A percentile compares a stretch with the other conserved stretches of the same genome.
Evolutionary conservation across 2,888 invertebrate species (phyloP).

Genomic region (Stegana nigrithorax): DNA sequence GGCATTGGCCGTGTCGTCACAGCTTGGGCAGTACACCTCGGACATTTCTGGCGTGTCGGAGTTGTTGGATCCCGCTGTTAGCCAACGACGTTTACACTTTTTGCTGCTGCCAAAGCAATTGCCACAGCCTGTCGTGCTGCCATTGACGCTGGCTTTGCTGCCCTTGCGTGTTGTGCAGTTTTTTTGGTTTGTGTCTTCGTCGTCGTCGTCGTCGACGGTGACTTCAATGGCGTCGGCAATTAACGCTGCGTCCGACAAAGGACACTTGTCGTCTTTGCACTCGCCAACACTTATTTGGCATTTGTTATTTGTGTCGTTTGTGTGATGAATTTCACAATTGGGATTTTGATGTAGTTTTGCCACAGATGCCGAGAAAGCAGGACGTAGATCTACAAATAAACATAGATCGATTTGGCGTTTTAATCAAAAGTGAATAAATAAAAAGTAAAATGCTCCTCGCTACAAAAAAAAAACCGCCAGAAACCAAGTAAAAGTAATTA

Average conservation of each 20-base stretch:
- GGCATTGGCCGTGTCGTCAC: constrained; percentile 64
- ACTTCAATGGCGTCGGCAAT: constrained; percentile 44
- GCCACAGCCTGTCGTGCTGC: constrained; percentile 61
- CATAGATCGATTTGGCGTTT: constrained; percentile 61
- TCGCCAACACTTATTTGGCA: too few relatives aligned
- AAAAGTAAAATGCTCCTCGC: constrained; percentile 43
- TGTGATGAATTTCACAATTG: constrained; percentile 50
- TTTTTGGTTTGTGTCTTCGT: constrained; percentile 16
- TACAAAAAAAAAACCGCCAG: constrained; percentile 19
- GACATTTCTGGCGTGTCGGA: constrained; percentile 70
- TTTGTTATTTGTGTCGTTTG: constrained; percentile 24
- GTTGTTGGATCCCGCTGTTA: constrained; percentile 41
- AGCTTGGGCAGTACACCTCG: constrained; percentile 73
- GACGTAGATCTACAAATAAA: constrained; percentile 70
- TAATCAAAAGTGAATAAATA: constrained; percentile 39
- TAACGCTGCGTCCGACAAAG: too few relatives aligned
- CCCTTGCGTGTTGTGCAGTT: neutral
- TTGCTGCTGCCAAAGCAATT: constrained; percentile 65
- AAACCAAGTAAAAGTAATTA: constrained; percentile 27
- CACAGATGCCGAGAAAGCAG: constrained; percentile 70
- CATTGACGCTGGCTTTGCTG: constrained; percentile 6
- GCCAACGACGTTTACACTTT: constrained; percentile 64
- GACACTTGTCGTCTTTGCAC: constrained; percentile 26
- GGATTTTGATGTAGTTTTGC: constrained; percentile 65
- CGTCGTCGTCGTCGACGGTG: constrained; percentile 24